Base-by-base conservation (phyloP, 2,113 vertebrate genomes). In the Trematomus loennbergii region DNA sequence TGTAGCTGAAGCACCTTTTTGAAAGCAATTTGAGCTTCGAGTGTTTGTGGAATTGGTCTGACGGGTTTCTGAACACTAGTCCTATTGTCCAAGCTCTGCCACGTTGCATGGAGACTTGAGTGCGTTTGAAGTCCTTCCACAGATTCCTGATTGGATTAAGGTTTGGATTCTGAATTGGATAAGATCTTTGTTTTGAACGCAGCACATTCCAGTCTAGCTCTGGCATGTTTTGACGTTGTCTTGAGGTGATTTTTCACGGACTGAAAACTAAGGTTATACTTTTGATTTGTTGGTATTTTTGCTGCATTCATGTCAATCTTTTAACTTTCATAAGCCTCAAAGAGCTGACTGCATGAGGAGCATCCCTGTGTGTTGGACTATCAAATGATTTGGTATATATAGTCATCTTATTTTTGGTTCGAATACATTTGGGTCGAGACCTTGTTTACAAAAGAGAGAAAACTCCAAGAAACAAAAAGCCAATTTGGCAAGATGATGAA, bases 111-210 rank as follows among this genome's bases (percentile, higher is more conserved):
- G 25, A 4, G 16, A 60, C 15, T 43, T 18, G 7, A 69, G 22
- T 13, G 57, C 79, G 4, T 75, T 64, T 73, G 22, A 13, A 50
- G 49, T 59, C 33, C 12, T 1, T 0, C 58, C 52, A 5, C 71
- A 72, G 16, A 11, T 8, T 63, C 5, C 53, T 12, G 48, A 69
- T 67, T 70, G 11, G 40, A 20, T 9, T 29, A 65, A 68, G 50
- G 46, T 73, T 62, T 73, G 59, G 46, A 18, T 61, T 52, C 20
- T 58, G 52, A 69, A 64, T 15, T 74, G 68, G 59, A 48, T 12
- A 1, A 33, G 8, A 11, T 72, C 9, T 3, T 78, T 67, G 46
- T 82, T 54, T 55, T 50, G 66, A 52, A 75, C 13, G n/a, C 40
- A 60, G n/a, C 6, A 18, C 13, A 25, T 81, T 82, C 55, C 22